These are phyloP conservation scores for Acrossocheilus wenchowensis DNA, from an alignment of 2,797 vertebrate species.

Conservation along the genomic window DNA sequence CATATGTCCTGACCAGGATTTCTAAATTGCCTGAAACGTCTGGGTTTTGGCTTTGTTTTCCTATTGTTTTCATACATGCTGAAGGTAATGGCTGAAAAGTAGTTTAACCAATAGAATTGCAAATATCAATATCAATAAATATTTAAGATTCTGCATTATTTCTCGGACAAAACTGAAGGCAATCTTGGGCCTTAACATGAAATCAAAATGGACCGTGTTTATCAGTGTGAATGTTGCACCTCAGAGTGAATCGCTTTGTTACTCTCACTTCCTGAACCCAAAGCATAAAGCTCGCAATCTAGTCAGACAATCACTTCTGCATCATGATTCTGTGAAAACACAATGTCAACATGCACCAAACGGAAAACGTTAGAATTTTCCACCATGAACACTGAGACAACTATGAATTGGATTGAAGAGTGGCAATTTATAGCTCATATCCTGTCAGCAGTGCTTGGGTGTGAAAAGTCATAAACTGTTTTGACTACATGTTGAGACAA, in stretches of 20 bases:
- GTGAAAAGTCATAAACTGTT: conserved; percentile 1
- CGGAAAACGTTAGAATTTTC: background rate
- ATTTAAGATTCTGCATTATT: background rate
- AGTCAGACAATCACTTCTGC: background rate
- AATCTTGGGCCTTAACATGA: background rate
- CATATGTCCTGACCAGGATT: background rate
- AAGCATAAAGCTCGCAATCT: background rate
- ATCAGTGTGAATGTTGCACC: background rate
- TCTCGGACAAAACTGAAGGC: background rate
- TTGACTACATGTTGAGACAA: conserved; percentile 9
- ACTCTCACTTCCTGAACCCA: background rate
- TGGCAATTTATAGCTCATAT: background rate
- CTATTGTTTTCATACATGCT: background rate
- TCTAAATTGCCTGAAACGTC: background rate
- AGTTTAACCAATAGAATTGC: background rate
- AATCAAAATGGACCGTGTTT: background rate
- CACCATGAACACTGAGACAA: background rate
- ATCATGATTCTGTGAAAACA: background rate
- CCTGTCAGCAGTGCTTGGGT: background rate
- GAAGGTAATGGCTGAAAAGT: background rate
- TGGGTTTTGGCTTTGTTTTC: background rate
- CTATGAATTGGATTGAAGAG: background rate
- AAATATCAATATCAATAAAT: background rate
- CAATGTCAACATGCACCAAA: background rate
- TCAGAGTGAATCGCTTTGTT: background rate